Conservation (phyloP, 2,113 vertebrate genomes). For the Pelodiscus sinensis region DNA sequence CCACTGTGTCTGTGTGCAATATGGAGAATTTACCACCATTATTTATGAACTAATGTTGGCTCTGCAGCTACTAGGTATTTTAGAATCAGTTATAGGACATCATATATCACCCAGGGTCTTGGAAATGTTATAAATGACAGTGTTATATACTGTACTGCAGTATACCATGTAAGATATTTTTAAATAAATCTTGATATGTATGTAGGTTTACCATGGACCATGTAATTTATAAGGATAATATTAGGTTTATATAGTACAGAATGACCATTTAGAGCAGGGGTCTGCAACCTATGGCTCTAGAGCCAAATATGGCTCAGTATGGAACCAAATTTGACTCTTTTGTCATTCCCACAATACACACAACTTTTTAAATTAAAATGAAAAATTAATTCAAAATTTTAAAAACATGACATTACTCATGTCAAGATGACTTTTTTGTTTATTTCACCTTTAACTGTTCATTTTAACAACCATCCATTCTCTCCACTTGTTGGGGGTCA, state of each 20-base stretch:
- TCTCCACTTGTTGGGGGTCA: too few species aligned
- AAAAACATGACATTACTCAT: too few species aligned
- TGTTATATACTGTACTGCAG: not conserved
- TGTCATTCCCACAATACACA: too few species aligned
- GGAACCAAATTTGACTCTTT: too few species aligned
- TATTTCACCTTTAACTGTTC: too few species aligned
- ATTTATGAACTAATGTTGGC: not conserved
- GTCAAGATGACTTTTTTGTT: too few species aligned
- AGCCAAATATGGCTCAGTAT: too few species aligned
- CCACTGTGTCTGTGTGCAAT: conserved; percentile 9
- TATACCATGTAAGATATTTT: not conserved
- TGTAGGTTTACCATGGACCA: not conserved
- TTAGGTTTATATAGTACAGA: not conserved
- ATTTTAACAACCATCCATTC: too few species aligned
- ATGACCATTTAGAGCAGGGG: not conserved
- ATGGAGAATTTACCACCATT: conserved; percentile 14
- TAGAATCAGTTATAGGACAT: conserved; percentile 6
- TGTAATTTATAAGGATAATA: not conserved
- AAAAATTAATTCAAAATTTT: too few species aligned
- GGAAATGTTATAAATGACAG: not conserved
- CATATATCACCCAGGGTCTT: not conserved
- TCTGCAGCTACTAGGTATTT: not conserved
- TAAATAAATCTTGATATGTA: not conserved
- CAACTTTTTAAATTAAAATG: too few species aligned
- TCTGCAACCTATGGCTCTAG: too few species aligned